Percentiles rank a stretch among this genome's conserved stretches.
Conservation (phyloP, 2,113 vertebrate species). For the Sphyrna mokarran region DNA sequence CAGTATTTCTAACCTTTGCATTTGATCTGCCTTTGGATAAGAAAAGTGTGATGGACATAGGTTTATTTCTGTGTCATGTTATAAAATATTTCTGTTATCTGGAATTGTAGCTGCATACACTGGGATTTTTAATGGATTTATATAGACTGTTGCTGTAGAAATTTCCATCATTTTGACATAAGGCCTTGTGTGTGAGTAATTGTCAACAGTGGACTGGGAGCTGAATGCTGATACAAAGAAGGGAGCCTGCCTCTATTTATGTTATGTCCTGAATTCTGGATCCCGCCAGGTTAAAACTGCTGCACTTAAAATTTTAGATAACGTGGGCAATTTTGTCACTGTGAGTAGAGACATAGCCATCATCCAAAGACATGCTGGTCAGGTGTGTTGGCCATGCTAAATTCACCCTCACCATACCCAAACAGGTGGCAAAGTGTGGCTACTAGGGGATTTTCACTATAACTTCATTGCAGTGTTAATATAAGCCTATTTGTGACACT, state of each 20-base stretch:
- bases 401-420: too few relatives aligned
- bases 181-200: not conserved
- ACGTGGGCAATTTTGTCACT: not conserved
- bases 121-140: not conserved
- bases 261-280: not conserved
- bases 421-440: too few relatives aligned
- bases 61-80: not conserved
- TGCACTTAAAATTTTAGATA: not conserved
- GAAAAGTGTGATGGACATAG: not conserved
- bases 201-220: not conserved
- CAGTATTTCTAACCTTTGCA: constrained; percentile 6
- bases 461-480: too few relatives aligned
- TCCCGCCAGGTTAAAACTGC: not conserved
- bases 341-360: not conserved
- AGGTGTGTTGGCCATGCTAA: too few relatives aligned
- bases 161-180: not conserved
- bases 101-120: not conserved
- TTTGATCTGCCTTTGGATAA: not conserved
- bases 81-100: not conserved
- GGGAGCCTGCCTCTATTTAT: not conserved
- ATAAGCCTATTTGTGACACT: too few relatives aligned
- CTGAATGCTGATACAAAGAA: not conserved
- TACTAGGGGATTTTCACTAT: too few relatives aligned
- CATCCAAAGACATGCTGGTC: too few relatives aligned
- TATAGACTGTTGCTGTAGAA: not conserved